Percentiles rank a stretch among this genome's conserved stretches.
Evolutionary conservation across 2,797 vertebrate genomes (phyloP).

Genomic region (Silurus lanzhouensis): DNA sequence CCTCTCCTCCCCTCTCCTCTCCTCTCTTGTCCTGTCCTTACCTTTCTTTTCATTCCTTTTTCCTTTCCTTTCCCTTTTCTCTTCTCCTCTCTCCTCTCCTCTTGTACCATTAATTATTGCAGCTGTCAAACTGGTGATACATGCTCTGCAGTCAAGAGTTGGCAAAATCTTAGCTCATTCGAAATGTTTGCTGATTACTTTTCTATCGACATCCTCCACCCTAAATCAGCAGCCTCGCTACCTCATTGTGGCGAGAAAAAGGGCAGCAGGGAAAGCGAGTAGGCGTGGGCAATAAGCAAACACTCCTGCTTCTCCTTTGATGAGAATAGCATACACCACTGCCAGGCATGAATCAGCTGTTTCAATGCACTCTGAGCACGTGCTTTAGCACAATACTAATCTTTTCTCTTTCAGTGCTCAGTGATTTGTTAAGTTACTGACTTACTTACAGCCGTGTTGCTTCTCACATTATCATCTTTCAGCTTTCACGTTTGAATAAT

Average conservation of each 20-base stretch:
- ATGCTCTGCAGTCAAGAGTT: background rate
- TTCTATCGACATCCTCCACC: slow-evolving; percentile 58
- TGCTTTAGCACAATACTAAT: slow-evolving; percentile 64
- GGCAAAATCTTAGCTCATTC: slow-evolving; percentile 20
- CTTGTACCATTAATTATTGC: background rate
- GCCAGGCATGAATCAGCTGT: slow-evolving; percentile 39
- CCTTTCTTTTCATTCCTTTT: background rate
- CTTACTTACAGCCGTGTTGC: slow-evolving; percentile 13
- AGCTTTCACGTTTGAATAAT: slow-evolving; percentile 28
- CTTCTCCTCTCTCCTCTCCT: background rate
- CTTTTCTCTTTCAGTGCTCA: slow-evolving; percentile 47
- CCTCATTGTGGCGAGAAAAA: slow-evolving; percentile 29
- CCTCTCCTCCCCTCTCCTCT: no score
- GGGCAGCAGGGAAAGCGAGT: slow-evolving; percentile 24
- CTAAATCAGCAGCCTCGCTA: slow-evolving; percentile 60
- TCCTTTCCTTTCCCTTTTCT: no score
- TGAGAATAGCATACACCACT: background rate
- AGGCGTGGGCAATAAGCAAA: slow-evolving; percentile 21
- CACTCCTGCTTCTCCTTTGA: slow-evolving; percentile 20
- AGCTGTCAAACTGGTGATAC: background rate
- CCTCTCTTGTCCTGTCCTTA: background rate
- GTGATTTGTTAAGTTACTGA: background rate
- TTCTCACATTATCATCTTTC: slow-evolving; percentile 20
- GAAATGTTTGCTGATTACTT: slow-evolving; percentile 55
- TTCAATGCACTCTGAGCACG: slow-evolving; percentile 57